Base-by-base conservation (phyloP, 2,113 vertebrate species). In the Cercopithecus mona region DNA sequence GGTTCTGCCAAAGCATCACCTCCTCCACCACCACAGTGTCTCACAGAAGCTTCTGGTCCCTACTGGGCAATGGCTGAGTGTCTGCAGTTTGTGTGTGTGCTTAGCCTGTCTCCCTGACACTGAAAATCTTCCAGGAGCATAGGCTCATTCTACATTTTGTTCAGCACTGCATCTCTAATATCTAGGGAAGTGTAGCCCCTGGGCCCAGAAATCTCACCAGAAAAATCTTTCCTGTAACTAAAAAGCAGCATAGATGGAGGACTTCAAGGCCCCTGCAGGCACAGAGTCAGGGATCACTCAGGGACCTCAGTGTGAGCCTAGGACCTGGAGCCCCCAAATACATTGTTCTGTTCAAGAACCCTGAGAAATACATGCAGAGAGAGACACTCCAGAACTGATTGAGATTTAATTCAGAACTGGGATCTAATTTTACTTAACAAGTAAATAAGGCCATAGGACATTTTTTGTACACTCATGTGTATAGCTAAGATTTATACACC, bases 391-490 rank as follows among this genome's bases (percentile, higher is more conserved):
- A 20, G 13, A n/a, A 16, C 6, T 13, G 32, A 43, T 2, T 64
- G 75, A 75, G 32, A 35, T 30, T 59, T 40, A 22, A 40, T 27
- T 52, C 14, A 80, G 35, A 75, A 25, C 32, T 4, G 18, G 14
- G 7, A 35, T 20, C 85, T 79, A 30, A 85, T 38, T 59, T 79
- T 72, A 70, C 17, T 57, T 38, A 78, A 35, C 8, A 68, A 73
- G 27, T 17, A 50, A 38, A 80, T 10, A 8, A 50, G 6, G n/a
- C 10, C 35, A 11, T 4, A 25, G 43, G 61, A 50, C 35, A 17
- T 25, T 35, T 38, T 25, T 5, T 27, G 8, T 0, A 40, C 18
- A 14, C 25, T n/a, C 9, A 5, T 10, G 1, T 13, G 11, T 40
- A 30, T 10, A 50, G 40, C 61, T 35, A 5, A 61, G 64, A 35